Percentiles rank a stretch among this genome's conserved stretches.
These are phyloP conservation scores for Zaprionus camerounensis DNA, from an alignment of 1,140 invertebrate genomes.

Conservation along the genomic window DNA sequence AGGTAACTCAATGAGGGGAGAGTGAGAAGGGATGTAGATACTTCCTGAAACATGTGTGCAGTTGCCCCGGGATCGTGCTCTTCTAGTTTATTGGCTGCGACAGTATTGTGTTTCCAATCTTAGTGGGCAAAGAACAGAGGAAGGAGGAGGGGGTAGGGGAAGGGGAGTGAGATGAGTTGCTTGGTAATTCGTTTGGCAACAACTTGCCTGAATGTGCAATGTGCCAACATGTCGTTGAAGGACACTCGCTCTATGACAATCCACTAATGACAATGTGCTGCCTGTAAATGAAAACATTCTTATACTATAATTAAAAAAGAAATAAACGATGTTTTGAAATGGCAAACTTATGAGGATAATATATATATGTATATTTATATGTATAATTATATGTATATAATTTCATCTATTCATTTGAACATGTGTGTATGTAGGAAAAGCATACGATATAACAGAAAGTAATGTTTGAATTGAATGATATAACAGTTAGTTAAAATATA, in stretches of 20 bases:
- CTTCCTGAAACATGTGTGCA: constrained; percentile 25
- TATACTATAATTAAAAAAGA: not conserved
- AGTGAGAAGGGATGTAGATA: not conserved
- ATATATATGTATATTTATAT: too few relatives aligned
- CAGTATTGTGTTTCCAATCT: constrained; percentile 11
- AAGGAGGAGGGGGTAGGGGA: too few relatives aligned
- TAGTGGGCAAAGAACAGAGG: not conserved
- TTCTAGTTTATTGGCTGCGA: constrained; percentile 53
- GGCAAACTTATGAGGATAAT: not conserved
- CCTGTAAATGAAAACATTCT: not conserved
- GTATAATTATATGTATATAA: too few relatives aligned
- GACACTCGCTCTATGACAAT: not conserved
- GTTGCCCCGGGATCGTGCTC: constrained; percentile 42
- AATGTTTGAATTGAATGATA: too few relatives aligned
- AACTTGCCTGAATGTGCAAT: constrained; percentile 37
- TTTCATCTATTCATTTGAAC: too few relatives aligned
- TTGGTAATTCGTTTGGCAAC: constrained; percentile 24
- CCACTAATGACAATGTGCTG: not conserved
- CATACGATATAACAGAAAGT: too few relatives aligned
- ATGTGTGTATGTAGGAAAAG: too few relatives aligned
- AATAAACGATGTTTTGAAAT: not conserved
- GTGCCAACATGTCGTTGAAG: not conserved
- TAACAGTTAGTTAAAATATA: too few relatives aligned
- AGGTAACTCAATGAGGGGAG: not conserved
- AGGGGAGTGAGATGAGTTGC: not conserved